Evolutionary conservation across 2,113 vertebrate species (phyloP).

Genomic region (Thymallus thymallus): DNA sequence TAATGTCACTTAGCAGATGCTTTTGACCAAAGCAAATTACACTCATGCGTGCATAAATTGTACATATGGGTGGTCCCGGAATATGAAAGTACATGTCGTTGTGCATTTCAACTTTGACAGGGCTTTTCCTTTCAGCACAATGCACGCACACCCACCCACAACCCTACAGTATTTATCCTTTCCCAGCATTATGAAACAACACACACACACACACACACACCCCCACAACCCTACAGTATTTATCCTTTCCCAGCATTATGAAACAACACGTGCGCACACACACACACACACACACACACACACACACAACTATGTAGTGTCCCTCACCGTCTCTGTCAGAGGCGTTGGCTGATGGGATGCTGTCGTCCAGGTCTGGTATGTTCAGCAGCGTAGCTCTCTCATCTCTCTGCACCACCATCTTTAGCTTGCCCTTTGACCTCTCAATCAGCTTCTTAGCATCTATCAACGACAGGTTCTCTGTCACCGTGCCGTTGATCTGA

Average conservation of each 20-base stretch:
- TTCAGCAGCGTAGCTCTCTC: slow-evolving; percentile 93
- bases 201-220: neutral
- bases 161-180: no score
- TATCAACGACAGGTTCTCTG: slow-evolving; percentile 98
- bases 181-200: neutral
- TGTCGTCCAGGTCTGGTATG: slow-evolving; percentile 96
- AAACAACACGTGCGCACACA: neutral
- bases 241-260: no score
- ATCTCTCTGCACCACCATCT: slow-evolving; percentile 98
- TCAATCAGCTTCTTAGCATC: slow-evolving; percentile 99
- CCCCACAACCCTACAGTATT: no score
- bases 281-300: neutral
- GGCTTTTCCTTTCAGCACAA: no score
- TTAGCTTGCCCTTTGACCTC: slow-evolving; percentile 98
- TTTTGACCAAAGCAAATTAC: no score
- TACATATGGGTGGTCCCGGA: no score
- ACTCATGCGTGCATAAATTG: no score
- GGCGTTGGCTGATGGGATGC: slow-evolving; percentile 95
- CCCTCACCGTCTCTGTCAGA: slow-evolving; percentile 95
- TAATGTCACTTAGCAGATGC: no score
- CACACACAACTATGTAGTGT: neutral
- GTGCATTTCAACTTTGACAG: no score
- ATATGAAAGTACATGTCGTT: no score
- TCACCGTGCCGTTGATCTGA: slow-evolving; percentile 98
- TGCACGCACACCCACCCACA: no score